These are phyloP conservation scores for Zaprionus kolodkinae DNA, from an alignment of 1,140 invertebrate genomes.

Conservation along the genomic window DNA sequence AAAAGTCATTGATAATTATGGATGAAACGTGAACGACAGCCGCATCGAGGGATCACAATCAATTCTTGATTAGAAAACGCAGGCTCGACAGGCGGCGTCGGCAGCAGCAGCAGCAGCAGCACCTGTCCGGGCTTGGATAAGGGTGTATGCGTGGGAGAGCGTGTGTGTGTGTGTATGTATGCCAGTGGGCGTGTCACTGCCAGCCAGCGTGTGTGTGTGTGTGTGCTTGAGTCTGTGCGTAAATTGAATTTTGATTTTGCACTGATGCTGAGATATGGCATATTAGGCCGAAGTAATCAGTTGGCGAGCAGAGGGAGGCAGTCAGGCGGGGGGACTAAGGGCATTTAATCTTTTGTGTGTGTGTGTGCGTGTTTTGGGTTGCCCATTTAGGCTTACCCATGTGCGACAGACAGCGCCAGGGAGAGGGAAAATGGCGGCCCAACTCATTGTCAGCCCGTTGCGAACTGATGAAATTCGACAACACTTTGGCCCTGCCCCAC, in stretches of 20 bases:
- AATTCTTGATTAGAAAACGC: slow-evolving; percentile 82
- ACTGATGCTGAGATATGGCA: slow-evolving; percentile 82
- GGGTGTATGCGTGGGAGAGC: slow-evolving; percentile 40
- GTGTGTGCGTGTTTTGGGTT: slow-evolving; percentile 75
- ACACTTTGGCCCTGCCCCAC: slow-evolving; percentile 20
- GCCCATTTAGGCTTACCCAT: slow-evolving; percentile 80
- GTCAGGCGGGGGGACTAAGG: slow-evolving; percentile 30
- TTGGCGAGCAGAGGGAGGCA: slow-evolving; percentile 10
- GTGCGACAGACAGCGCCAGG: slow-evolving; percentile 29
- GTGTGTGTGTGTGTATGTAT: slow-evolving; percentile 42
- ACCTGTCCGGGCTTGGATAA: slow-evolving; percentile 33
- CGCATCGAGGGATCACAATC: slow-evolving; percentile 82
- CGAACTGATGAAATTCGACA: slow-evolving; percentile 47
- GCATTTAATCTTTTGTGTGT: slow-evolving; percentile 74
- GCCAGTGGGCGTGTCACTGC: slow-evolving; percentile 42
- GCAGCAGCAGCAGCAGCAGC: no score
- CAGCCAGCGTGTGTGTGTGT: slow-evolving; percentile 9
- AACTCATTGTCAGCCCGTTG: slow-evolving; percentile 39
- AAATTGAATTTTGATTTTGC: slow-evolving; percentile 83
- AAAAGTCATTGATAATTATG: slow-evolving; percentile 83
- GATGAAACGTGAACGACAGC: slow-evolving; percentile 81
- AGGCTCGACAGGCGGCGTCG: slow-evolving; percentile 38
- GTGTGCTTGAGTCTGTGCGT: slow-evolving; percentile 66
- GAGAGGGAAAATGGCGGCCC: neutral
- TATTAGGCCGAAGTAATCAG: slow-evolving; percentile 82